Conservation (phyloP, 2,113 vertebrate species). For the Cynopterus brachyotis region DNA sequence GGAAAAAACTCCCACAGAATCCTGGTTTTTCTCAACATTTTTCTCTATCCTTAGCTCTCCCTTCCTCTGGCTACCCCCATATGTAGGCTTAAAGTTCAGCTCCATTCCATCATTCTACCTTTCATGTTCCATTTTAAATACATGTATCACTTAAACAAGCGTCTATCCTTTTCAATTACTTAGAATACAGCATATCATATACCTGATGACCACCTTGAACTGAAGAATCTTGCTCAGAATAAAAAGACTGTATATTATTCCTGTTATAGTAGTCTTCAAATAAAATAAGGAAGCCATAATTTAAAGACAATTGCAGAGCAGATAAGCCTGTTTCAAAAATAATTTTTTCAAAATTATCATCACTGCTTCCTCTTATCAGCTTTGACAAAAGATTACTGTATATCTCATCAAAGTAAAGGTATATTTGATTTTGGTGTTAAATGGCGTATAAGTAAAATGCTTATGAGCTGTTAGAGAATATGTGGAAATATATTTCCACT, state of each 20-base stretch:
- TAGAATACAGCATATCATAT: not conserved
- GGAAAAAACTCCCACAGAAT: not conserved
- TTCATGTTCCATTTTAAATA: not conserved
- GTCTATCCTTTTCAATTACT: not conserved
- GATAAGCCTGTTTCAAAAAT: not conserved
- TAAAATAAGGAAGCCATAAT: slow-evolving; percentile 16
- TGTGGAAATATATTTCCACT: not conserved
- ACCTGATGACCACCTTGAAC: slow-evolving; percentile 4
- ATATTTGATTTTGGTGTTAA: slow-evolving; percentile 45
- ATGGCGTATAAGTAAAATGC: not conserved
- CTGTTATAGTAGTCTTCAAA: not conserved
- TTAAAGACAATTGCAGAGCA: not conserved
- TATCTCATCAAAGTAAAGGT: slow-evolving; percentile 25
- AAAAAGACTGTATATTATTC: not conserved
- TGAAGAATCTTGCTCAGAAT: not conserved
- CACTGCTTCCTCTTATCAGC: not conserved
- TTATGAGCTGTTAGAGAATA: not conserved
- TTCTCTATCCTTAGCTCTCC: not conserved
- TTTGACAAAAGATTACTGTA: not conserved
- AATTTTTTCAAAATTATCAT: slow-evolving; percentile 13
- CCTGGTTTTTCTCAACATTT: not conserved
- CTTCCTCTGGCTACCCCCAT: not conserved
- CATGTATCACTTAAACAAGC: not conserved
- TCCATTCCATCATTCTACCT: not conserved
- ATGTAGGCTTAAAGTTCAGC: not conserved